Base-by-base conservation (phyloP, 2,113 vertebrate species). In the Balaenoptera acutorostrata region DNA sequence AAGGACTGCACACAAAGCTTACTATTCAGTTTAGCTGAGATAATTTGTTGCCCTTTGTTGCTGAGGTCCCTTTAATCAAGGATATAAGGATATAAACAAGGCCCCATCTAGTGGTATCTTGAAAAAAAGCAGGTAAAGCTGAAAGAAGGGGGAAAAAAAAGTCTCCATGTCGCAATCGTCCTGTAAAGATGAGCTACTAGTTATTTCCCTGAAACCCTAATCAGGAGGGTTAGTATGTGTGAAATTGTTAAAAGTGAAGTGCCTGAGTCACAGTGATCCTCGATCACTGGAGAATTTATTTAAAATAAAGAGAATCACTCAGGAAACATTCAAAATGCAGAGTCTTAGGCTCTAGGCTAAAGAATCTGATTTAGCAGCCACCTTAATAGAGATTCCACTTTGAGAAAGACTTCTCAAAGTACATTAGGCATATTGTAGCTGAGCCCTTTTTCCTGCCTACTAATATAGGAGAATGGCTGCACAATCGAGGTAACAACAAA, bases 61-160 rank as follows among this genome's bases (percentile, higher is more conserved):
- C 39, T 25, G 25, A 61, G 75, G 25, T 61, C 49, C 39, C 7
- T 92, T 92, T 72, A 64, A 85, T 59, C 27, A 64, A 81, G 71
- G 33, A 44, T 33, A 25, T 12, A 52, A 80, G 6, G 39, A 36
- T 55, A 80, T 18, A 52, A 66, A 87, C 17, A 55, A 61, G 44
- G 84, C 94, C 12, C 84, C 96, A 97, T n/a, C 96, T 97, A 84
- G 90, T 97, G 96, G 95, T 46, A 0, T 57, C 46, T 82, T 7
- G 9, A 93, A 97, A 86, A 93, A 96, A 59, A 93, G 44, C 90
- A 90, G 44, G 63, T 77, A 87, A 84, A 89, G 4, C 25, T 57
- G n/a, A 63, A 84, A 93, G 64, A 41, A 33, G 23, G n/a, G 33
- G 27, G 0, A 14, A 6, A 68, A 46, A 21, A 57, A 78, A 20